A percentile compares a stretch with the other conserved stretches of the same genome.
These are phyloP conservation scores for Tachina lurida DNA, from an alignment of 2,888 invertebrate species.

Conservation along the genomic window DNA sequence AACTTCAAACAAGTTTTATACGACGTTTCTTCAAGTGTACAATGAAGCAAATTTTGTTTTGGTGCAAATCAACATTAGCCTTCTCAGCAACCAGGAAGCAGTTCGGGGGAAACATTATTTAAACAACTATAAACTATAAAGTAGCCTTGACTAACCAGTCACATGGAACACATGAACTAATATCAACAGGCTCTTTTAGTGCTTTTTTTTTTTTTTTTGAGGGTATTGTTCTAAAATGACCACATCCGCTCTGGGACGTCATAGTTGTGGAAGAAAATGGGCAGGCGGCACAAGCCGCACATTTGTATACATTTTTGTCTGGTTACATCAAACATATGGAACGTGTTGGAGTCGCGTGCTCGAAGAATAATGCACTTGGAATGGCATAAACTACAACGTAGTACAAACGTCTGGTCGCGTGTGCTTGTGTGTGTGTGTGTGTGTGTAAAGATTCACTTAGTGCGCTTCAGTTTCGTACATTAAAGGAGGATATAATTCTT, in stretches of 20 bases:
- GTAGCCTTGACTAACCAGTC: conserved; percentile 64
- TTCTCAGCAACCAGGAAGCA: conserved; percentile 48
- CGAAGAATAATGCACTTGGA: conserved; percentile 60
- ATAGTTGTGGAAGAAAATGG: conserved; percentile 32
- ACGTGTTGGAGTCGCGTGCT: conserved; percentile 66
- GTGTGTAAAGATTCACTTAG: conserved; percentile 24
- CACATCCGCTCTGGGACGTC: conserved; percentile 64
- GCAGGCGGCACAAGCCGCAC: conserved; percentile 64
- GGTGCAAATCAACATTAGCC: conserved; percentile 55
- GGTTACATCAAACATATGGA: conserved; percentile 64
- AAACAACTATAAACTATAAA: conserved; percentile 54
- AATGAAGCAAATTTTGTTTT: conserved; percentile 28
- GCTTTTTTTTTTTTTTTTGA: conserved; percentile 37
- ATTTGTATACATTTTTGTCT: conserved; percentile 60
- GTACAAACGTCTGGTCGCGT: no score
- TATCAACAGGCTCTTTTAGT: conserved; percentile 68
- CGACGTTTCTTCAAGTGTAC: conserved; percentile 31
- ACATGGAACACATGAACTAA: conserved; percentile 56
- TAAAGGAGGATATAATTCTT: conserved; percentile 59
- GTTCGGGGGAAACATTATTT: conserved; percentile 17
- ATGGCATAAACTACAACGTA: conserved; percentile 35
- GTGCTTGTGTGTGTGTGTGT: neutral
- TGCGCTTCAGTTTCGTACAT: conserved; percentile 10
- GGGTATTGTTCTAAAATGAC: conserved; percentile 69
- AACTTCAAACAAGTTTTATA: neutral